Conservation (phyloP, 2,888 invertebrate species). For the Protodeltote pygarga region DNA sequence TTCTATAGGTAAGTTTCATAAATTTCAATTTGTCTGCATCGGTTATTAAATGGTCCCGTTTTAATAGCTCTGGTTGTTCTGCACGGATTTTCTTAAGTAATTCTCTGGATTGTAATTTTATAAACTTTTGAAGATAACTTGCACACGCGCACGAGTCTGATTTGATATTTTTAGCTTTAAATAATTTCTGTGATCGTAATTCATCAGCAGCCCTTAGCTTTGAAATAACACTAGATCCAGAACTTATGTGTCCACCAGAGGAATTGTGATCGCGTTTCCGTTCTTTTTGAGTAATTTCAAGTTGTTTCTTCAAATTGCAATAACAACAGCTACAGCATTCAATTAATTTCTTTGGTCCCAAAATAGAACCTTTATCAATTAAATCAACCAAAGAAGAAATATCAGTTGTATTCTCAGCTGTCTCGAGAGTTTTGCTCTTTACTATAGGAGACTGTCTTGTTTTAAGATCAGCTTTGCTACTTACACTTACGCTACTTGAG, state of each 20-base stretch:
- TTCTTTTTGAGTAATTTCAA: conserved; percentile 29
- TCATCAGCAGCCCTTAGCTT: conserved; percentile 40
- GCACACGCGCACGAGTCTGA: conserved; percentile 70
- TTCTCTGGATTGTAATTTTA: conserved; percentile 45
- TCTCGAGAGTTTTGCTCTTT: conserved; percentile 34
- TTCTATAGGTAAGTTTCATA: conserved; percentile 25
- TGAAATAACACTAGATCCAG: conserved; percentile 45
- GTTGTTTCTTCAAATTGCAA: conserved; percentile 52
- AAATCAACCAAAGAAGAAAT: conserved; percentile 59
- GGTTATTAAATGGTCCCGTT: neutral
- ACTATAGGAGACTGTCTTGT: conserved; percentile 23
- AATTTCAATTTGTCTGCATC: conserved; percentile 7
- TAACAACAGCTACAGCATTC: conserved; percentile 68
- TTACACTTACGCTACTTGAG: conserved; percentile 54
- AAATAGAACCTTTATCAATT: conserved; percentile 58
- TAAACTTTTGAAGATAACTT: conserved; percentile 46
- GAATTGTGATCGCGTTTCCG: conserved; percentile 40
- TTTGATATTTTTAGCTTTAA: conserved; percentile 59
- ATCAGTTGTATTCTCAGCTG: conserved; percentile 48
- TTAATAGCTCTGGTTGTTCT: conserved; percentile 4
- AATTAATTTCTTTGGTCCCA: conserved; percentile 51
- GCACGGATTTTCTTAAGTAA: conserved; percentile 36
- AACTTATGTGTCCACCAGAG: conserved; percentile 23
- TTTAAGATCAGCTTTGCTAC: conserved; percentile 49
- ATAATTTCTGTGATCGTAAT: conserved; percentile 36